These are phyloP conservation scores for Rhincodon typus DNA, from an alignment of 2,797 vertebrate species.

Conservation along the genomic window DNA sequence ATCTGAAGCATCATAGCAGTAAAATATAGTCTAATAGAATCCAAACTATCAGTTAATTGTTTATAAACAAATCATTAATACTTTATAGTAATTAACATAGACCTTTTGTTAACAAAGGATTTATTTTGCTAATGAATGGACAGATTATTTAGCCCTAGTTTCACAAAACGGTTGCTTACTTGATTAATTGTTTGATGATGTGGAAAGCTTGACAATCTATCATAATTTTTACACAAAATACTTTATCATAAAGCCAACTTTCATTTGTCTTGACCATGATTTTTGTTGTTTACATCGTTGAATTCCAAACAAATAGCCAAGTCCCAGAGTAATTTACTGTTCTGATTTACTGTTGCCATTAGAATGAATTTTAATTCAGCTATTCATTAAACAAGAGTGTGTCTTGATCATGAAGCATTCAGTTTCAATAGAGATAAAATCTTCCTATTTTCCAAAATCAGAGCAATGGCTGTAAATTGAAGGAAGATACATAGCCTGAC, in stretches of 20 bases:
- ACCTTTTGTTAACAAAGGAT: not conserved
- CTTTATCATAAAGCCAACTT: not conserved
- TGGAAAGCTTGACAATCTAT: constrained; percentile 4
- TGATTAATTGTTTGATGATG: constrained; percentile 25
- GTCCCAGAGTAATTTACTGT: not conserved
- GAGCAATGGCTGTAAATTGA: not conserved
- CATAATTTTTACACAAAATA: constrained; percentile 19
- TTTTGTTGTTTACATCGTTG: not conserved
- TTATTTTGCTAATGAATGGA: not conserved
- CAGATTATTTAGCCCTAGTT: not conserved
- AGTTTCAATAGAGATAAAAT: not conserved
- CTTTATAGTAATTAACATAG: not conserved
- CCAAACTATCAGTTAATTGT: not conserved
- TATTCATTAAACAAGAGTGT: not conserved
- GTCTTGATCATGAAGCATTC: not conserved
- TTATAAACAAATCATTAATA: constrained; percentile 19
- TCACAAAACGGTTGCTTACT: not conserved
- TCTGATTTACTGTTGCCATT: not conserved
- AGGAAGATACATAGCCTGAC: not conserved
- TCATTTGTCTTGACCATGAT: not conserved
- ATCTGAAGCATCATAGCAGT: not conserved
- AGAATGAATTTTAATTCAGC: not conserved
- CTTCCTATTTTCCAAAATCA: not conserved
- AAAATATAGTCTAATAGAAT: constrained; percentile 16
- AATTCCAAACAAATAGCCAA: not conserved